These are phyloP conservation scores for Leptobrachium leishanense DNA, from an alignment of 2,113 vertebrate species.

Conservation along the genomic window DNA sequence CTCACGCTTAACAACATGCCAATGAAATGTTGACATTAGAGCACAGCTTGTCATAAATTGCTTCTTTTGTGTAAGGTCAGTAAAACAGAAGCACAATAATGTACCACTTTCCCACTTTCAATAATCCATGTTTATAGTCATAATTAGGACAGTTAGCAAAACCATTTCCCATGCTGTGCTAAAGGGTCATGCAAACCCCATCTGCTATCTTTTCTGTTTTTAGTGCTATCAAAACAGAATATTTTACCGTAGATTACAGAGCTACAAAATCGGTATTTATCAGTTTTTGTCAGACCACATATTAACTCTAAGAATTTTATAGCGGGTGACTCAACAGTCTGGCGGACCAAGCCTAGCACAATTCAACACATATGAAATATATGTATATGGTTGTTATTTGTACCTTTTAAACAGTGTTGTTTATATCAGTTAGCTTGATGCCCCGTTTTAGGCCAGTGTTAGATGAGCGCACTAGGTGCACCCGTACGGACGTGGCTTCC, in stretches of 20 bases:
- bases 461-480: no score
- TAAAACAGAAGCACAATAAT: conserved; percentile 21
- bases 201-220: conserved; percentile 12
- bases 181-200: conserved; percentile 27
- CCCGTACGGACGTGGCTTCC: no score
- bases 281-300: no score
- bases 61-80: conserved; percentile 21
- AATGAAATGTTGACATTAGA: conserved; percentile 2
- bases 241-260: neutral
- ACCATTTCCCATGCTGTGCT: conserved; percentile 22
- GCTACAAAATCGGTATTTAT: no score
- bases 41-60: conserved; percentile 19
- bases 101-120: conserved; percentile 13
- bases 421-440: no score
- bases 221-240: conserved; percentile 6
- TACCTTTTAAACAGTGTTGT: no score
- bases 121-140: conserved; percentile 14
- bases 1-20: conserved; percentile 7
- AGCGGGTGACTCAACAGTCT: no score
- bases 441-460: no score
- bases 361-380: no score
- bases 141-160: conserved; percentile 33
- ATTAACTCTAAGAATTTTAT: no score
- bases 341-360: no score
- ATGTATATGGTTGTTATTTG: no score